A percentile compares a stretch with the other conserved stretches of the same genome.
These are phyloP conservation scores for Dicentrarchus labrax DNA, from an alignment of 2,113 vertebrate genomes.

Conservation along the genomic window DNA sequence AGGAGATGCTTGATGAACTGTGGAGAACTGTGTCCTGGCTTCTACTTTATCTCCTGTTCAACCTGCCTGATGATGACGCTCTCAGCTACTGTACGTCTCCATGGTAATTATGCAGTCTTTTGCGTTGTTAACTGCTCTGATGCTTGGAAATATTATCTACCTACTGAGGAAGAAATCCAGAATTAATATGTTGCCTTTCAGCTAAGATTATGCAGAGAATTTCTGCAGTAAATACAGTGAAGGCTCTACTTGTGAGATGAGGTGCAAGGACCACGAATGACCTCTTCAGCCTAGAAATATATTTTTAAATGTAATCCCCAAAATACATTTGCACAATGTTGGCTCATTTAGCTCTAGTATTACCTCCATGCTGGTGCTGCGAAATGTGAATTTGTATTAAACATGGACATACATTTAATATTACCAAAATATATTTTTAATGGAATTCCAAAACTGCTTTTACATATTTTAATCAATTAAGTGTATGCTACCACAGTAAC, in stretches of 20 bases:
- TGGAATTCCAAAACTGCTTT: neutral
- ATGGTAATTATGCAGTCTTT: constrained; percentile 48
- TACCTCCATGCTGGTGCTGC: constrained; percentile 10
- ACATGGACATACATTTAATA: neutral
- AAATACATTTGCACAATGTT: neutral
- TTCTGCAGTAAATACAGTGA: constrained; percentile 12
- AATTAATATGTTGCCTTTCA: constrained; percentile 31
- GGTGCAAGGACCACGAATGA: constrained; percentile 11
- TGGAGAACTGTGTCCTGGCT: constrained; percentile 33
- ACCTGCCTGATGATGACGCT: constrained; percentile 20
- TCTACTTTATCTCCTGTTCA: constrained; percentile 42
- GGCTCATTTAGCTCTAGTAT: constrained; percentile 8
- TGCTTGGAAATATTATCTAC: constrained; percentile 41
- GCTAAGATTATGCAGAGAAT: constrained; percentile 18
- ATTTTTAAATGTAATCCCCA: neutral
- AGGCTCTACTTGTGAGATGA: constrained; percentile 2
- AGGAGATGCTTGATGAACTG: constrained; percentile 47
- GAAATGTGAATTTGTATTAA: constrained; percentile 1
- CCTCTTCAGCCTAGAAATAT: neutral
- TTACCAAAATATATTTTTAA: constrained; percentile 27
- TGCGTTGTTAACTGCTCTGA: constrained; percentile 27
- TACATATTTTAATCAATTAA: constrained; percentile 1
- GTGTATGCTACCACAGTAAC: neutral
- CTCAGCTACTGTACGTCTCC: constrained; percentile 37
- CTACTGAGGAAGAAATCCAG: constrained; percentile 28